Base-by-base conservation (phyloP, 2,797 vertebrate species). In the Eulemur mongoz region DNA sequence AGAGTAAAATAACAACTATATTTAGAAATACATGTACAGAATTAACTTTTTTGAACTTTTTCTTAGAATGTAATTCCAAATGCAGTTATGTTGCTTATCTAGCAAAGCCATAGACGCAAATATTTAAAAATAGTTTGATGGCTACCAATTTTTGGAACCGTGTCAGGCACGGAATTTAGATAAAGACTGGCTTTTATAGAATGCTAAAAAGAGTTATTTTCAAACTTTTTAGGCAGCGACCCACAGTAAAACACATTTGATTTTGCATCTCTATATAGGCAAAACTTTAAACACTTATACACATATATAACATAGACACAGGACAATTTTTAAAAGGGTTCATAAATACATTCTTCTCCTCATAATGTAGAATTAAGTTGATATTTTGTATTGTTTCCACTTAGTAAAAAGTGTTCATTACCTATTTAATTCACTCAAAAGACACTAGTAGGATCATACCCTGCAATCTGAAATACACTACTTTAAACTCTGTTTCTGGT, bases 111-210 rank as follows among this genome's bases (percentile, higher is more conserved):
- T 35, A n/a, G n/a, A 45, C 15, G 38, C 38, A 69, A 79, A 78
- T 78, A 18, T 81, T 95, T 78, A 93, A 94, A 96, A 95, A 72
- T 79, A 90, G 15, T 73, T 67, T 61, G 35, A 48, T 73, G 61
- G 38, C 20, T 0, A 67, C 9, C 2, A 94, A n/a, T n/a, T 80
- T 92, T 91, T 40, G 40, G 0, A 80, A 78, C 22, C 5, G 10
- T 43, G 23, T 45, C 25, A 87, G 13, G 10, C n/a, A 91, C 20
- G 85, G 5, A 95, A 78, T 84, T 57, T 73, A 89, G 43, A 78
- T 35, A 69, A 2, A 52, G 27, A 72, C 3, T 86, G 38, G 18
- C 5, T 93, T 87, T 90, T 89, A 57, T 4, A 45, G 15, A 61
- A 80, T 54, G 32, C 6, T 52, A 57, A 88, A 69, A 75, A 2